These are phyloP conservation scores for Pemphredon lugubris DNA, from an alignment of 2,888 invertebrate genomes.

Conservation along the genomic window DNA sequence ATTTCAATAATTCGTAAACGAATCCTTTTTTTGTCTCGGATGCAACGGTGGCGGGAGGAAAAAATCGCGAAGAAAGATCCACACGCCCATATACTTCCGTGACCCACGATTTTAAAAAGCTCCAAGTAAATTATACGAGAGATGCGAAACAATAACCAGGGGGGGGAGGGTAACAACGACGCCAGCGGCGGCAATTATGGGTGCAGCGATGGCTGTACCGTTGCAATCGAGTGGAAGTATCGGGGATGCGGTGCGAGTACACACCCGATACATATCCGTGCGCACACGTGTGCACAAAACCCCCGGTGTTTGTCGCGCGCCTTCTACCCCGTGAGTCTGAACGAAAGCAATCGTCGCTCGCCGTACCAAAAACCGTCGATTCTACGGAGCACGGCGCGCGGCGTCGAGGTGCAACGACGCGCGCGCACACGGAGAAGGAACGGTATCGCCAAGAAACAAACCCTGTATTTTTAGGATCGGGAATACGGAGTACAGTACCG, in stretches of 20 bases:
- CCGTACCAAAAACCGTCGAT: constrained; percentile 1
- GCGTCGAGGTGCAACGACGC: neutral
- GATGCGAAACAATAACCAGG: constrained; percentile 7
- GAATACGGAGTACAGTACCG: too few species aligned
- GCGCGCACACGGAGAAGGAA: neutral
- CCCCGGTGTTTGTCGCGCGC: neutral
- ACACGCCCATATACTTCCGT: neutral
- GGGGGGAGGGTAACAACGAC: constrained; percentile 4
- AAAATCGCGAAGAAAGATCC: neutral
- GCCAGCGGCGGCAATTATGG: constrained; percentile 11
- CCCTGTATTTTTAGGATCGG: neutral
- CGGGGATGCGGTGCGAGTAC: neutral
- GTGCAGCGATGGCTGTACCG: constrained; percentile 1
- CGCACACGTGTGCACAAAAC: too few species aligned
- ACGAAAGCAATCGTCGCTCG: constrained; percentile 1
- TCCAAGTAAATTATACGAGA: neutral
- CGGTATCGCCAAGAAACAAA: neutral
- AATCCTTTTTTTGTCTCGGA: too few species aligned
- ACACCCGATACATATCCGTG: neutral
- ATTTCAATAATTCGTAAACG: too few species aligned
- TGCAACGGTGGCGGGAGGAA: too few species aligned
- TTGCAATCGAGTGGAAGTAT: constrained; percentile 16
- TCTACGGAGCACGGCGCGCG: neutral
- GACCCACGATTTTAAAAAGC: neutral
- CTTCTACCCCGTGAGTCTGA: neutral